Evolutionary conservation across 37 sponge, comb jelly and placozoan species (phyloP), one percentile per base, ranked within the genome.

Genomic region (Oopsacas minuta): DNA sequence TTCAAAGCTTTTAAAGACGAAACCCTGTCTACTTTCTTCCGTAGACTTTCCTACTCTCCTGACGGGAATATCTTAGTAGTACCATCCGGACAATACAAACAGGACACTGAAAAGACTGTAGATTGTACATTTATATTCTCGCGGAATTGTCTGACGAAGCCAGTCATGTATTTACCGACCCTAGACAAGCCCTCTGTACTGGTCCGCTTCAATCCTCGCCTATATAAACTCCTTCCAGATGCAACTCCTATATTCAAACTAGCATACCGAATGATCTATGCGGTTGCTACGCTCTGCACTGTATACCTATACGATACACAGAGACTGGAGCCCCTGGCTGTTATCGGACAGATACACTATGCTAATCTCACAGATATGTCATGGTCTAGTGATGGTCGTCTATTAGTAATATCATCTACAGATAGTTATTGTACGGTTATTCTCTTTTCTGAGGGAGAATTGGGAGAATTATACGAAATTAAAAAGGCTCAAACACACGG

Each of bases 371-470:
- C 99, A 20, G 99, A 99, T 53, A 17, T 95, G 42, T 81, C 99
- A 32, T 99, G 99, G 99, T 99, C 96, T 12, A 85, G 82, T 38
- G 91, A 95, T 92, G 99, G 96, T 1, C 53, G 53, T 5, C 52
- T 88, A 0, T 83, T 99, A 0, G 85, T 92, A 25, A 81, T 95
- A 10, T 90, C 99, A 0, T 95, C 96, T 36, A 88, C 91, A 25
- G 99, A 99, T 81, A 93, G 95, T 35, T 99, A 92, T 83, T 99
- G 99, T 81, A 87, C 95, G 23, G 39, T 99, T 34, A 39, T 95
- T 20, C 81, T 82, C 23, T 99, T 99, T 83, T 90, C 87, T 20
- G 85, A 85, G 23, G 89, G 86, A 36, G 99, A 99, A 39, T 85
- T 99, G 0, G 99, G 99, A 22, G 38, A 61, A 34, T 61, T 61